Evolutionary conservation across 1,140 invertebrate species (phyloP).

Genomic region (Oppia nitens): DNA sequence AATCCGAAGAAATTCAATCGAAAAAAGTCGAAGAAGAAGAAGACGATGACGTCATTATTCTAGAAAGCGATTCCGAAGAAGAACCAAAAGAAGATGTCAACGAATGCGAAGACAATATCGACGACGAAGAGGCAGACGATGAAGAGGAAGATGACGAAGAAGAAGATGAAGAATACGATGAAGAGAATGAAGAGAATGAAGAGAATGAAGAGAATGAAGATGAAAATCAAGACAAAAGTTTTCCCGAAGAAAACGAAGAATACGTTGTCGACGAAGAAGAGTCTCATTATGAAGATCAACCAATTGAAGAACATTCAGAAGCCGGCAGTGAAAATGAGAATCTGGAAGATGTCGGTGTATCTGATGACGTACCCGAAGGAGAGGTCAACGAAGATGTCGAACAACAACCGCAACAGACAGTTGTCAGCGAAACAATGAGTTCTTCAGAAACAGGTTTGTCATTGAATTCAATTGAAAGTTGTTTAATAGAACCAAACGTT

Average conservation of each 20-base stretch:
- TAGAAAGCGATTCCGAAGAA: background rate
- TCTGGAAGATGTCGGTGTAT: background rate
- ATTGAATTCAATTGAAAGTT: background rate
- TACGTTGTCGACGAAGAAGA: background rate
- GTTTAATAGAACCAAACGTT: no score
- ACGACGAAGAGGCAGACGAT: background rate
- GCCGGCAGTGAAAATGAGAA: background rate
- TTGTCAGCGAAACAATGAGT: background rate
- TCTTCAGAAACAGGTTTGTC: background rate
- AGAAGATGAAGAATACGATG: background rate
- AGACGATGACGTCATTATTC: background rate
- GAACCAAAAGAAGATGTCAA: background rate
- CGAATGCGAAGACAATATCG: background rate
- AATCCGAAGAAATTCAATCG: no score
- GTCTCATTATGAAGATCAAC: no score
- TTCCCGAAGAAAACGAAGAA: background rate
- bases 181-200: background rate
- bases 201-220: background rate
- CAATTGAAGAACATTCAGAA: no score
- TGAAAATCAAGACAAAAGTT: background rate
- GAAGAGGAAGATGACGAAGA: background rate
- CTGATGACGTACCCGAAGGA: background rate
- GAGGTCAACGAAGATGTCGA: background rate
- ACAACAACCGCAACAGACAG: background rate
- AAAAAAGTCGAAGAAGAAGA: no score